Evolutionary conservation across 1,140 invertebrate genomes (phyloP), one percentile per base, ranked within the genome.

Genomic region (Drosophila suzukii): DNA sequence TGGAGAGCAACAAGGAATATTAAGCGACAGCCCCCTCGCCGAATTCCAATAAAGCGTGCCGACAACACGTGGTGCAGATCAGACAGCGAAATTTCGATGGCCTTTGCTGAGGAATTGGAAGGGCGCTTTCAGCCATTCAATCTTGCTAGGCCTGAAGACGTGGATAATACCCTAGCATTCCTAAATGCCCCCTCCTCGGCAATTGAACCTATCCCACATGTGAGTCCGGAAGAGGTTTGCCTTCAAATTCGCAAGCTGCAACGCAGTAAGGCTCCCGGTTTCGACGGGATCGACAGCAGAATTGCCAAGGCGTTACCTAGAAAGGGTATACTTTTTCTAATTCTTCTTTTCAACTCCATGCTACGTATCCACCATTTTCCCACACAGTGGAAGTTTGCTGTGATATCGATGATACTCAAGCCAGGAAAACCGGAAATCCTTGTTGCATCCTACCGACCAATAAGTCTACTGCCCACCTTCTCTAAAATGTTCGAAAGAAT

Each of bases 41-140:
- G 20, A 47, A 27, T 20, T 20, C 20, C 20, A 20, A 20, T 20
- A 20, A 20, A 20, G 20, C 20, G 20, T 20, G 20, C 20, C 24
- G 46, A 47, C 20, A 47, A 47, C 46, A 24, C 20, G 7, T n/a
- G 46, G n/a, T n/a, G n/a, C n/a, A n/a, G n/a, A n/a, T n/a, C n/a
- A n/a, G n/a, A n/a, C n/a, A n/a, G n/a, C n/a, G n/a, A n/a, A n/a
- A n/a, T n/a, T n/a, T n/a, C n/a, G n/a, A n/a, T n/a, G n/a, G 20
- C 20, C 6, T 20, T 20, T 46, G 43, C 17, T 46, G 43, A 46
- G 10, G 43, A 46, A 20, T 17, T 46, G 15, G 43, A 46, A 11
- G 2, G 1, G 3, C 44, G 44, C n/a, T 46, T 46, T 46, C 44
- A 20, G 11, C 17, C 44, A 12, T 46, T 46, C 8, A 12, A 20